phyloP scores from a whole-genome alignment of 1,140 invertebrate species.

The Latrodectus geometricus region DNA sequence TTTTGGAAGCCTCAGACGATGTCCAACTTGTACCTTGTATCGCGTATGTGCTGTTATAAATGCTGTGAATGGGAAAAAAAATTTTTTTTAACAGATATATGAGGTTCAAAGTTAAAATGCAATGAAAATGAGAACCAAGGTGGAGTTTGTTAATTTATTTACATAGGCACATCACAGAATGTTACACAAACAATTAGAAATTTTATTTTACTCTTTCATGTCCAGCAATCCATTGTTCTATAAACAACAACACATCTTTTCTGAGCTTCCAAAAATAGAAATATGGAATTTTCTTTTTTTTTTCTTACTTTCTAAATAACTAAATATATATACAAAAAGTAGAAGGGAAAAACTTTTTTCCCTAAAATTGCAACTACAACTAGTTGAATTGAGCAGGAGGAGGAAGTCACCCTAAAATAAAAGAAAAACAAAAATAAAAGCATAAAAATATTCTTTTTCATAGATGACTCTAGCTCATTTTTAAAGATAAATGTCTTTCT shows the following conservation, averaged over 20 bases:
- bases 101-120: not conserved
- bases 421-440: constrained; percentile 26
- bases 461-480: constrained; percentile 21
- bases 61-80: no score
- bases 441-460: not conserved
- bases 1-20: no score
- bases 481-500: constrained; percentile 34
- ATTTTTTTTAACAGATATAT: no score
- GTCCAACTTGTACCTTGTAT: no score
- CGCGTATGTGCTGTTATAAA: no score
- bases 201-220: constrained; percentile 49
- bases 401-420: constrained; percentile 43
- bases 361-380: constrained; percentile 53
- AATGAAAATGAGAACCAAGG: constrained; percentile 13
- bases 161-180: constrained; percentile 62
- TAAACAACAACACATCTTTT: constrained; percentile 52
- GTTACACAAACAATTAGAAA: constrained; percentile 62
- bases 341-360: constrained; percentile 30
- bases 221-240: constrained; percentile 52
- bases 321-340: constrained; percentile 62
- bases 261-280: constrained; percentile 63
- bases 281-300: constrained; percentile 47
- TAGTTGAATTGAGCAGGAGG: constrained; percentile 60
- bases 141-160: constrained; percentile 60
- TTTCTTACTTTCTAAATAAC: constrained; percentile 54